Percentiles rank a stretch among this genome's conserved stretches.
These are phyloP conservation scores for Lithophane ornitopus DNA, from an alignment of 2,888 invertebrate species.

Conservation along the genomic window DNA sequence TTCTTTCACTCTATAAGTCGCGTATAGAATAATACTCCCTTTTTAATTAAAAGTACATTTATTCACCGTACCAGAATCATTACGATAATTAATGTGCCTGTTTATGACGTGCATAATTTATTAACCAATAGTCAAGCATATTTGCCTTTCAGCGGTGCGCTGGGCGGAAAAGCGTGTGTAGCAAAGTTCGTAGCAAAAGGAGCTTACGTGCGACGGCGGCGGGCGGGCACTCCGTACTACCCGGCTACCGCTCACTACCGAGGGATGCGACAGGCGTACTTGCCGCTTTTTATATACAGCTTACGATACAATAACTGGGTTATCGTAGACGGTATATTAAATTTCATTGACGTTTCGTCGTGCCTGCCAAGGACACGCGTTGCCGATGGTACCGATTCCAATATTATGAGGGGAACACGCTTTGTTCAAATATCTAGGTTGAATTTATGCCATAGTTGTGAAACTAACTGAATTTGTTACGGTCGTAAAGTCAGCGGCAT, in stretches of 20 bases:
- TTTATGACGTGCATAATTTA: conserved; percentile 11
- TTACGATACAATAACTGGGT: conserved; percentile 88
- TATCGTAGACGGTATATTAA: conserved; percentile 87
- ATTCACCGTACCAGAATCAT: neutral
- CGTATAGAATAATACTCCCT: neutral
- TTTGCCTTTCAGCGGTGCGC: conserved; percentile 49
- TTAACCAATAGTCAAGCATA: neutral
- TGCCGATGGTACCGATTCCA: conserved; percentile 77
- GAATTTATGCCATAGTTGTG: conserved; percentile 69
- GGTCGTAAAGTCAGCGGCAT: conserved; percentile 52
- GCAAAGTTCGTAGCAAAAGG: conserved; percentile 77
- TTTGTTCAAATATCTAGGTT: conserved; percentile 73
- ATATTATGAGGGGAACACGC: conserved; percentile 74
- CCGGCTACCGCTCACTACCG: conserved; percentile 69
- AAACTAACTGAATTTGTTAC: conserved; percentile 70
- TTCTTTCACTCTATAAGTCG: conserved; percentile 20
- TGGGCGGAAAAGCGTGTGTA: conserved; percentile 78
- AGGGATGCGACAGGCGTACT: conserved; percentile 81
- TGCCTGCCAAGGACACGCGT: conserved; percentile 86
- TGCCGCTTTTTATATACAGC: conserved; percentile 82
- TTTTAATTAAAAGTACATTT: neutral
- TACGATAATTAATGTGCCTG: neutral
- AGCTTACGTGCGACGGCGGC: conserved; percentile 88
- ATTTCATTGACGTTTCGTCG: conserved; percentile 87
- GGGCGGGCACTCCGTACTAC: conserved; percentile 84